Base-by-base conservation (phyloP, 2,113 vertebrate species). In the Eudyptes chrysolophus region DNA sequence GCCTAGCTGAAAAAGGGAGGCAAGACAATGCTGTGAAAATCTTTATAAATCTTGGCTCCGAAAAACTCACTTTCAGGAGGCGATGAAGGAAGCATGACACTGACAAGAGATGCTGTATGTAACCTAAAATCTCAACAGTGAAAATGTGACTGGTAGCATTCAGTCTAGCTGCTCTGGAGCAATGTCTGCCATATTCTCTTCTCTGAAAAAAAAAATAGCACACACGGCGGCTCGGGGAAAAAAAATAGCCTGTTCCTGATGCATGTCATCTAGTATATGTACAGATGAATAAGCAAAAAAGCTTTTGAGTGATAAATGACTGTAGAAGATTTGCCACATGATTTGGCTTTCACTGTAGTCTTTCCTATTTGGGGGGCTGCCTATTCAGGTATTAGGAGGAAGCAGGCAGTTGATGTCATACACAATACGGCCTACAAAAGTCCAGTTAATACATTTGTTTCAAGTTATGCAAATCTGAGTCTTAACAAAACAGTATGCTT, bases 221-320 rank as follows among this genome's bases (percentile, higher is more conserved):
- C 21, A 38, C 12, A 8, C 0, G 1, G 13, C 7, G 8, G 60
- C 54, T 38, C 6, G 0, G 10, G 15, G 2, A 20, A 46, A 44
- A 9, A 65, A 29, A 10, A 21, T 1, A 38, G 34, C 42, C 44
- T 29, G 10, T 18, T 55, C 40, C 6, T 18, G 20, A 48, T 22
- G 5, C 17, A 22, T 13, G 49, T 30, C 57, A 80, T 10, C 36
- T 13, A 29, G 38, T 8, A 22, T 4, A 19, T 0, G 1, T 24
- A 16, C 26, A 49, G 69, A 84, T 52, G 34, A 75, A 89, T 8
- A 58, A 51, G 60, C 34, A 54, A 54, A 86, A 46, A 30, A 32
- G 36, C 3, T 54, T 54, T 13, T 72, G 57, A 92, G 19, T 13
- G 16, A 69, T 58, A 70, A 86, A 72, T 6, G 18, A n/a, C 62